Evolutionary conservation across 2,888 invertebrate species (phyloP), one percentile per base, ranked within the genome.

Genomic region (Ommatoiulus sabulosus): DNA sequence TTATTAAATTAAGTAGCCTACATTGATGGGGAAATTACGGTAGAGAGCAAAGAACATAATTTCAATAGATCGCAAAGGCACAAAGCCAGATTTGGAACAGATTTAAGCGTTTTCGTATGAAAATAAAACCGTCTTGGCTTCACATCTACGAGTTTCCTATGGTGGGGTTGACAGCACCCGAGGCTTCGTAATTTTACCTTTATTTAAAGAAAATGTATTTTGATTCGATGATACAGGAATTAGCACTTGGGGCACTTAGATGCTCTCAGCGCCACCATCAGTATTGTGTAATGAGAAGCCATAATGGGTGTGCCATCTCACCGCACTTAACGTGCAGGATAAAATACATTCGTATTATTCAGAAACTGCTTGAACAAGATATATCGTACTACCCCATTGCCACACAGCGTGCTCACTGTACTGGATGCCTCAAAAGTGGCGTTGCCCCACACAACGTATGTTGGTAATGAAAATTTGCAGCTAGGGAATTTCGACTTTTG

Each of bases 1-100:
- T 63, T 63, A 63, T 63, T 63, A 63, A 63, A 63, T 63, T 63
- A 63, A 63, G 63, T 20, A 63, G 63, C 63, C 63, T 63, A n/a
- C 20, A 63, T 20, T 63, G 63, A 63, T 63, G 63, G 20, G 4
- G 20, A 63, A 63, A 63, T 63, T 63, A 63, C 20, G 63, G 63
- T n/a, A 6, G 20, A 20, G 63, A 63, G 63, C 63, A 20, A 63
- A n/a, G 63, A 63, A 20, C 63, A 63, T 63, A 63, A 63, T 63
- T 63, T 63, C 63, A 63, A 63, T 63, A 63, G 63, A 20, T 63
- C 7, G n/a, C 20, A 20, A 63, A n/a, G 3, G 4, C 63, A 63
- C 4, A 63, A 63, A n/a, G 2, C 5, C 20, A 63, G 63, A 3
- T 52, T 52, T 52, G 0, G 52, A 52, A 52, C 52, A 52, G 52